Base-by-base conservation (phyloP, 1,140 invertebrate genomes). In the Drosophila virilis region DNA sequence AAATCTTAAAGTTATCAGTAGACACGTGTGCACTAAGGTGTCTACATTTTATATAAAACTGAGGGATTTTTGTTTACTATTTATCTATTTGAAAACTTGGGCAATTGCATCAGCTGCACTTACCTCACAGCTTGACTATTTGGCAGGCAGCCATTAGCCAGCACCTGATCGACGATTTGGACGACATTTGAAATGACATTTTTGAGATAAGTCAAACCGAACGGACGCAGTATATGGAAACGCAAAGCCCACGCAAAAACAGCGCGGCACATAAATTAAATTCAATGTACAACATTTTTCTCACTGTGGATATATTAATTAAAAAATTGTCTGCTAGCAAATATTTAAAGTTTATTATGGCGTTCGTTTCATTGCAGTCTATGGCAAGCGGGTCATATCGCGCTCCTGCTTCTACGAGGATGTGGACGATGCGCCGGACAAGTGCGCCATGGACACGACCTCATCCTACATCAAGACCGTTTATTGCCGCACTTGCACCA, bases 401-500 rank as follows among this genome's bases (percentile, higher is more conserved):
- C 91, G 92, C 17, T 92, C 91, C 55, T 92, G 92, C 32, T 92
- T 91, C 62, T 92, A 91, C 40, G 92, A 92, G 75, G 91, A 92
- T 60, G 59, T 91, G 12, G 90, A 90, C 55, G 91, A 92, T 55
- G 72, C 91, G 57, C 69, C 89, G 33, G 91, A 92, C 66, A 89
- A 89, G 54, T 92, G 92, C 57, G 79, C 81, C 40, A 90, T 83
- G 57, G 90, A 89, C 52, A 90, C 85, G 13, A 90, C 89, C 40
- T 92, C 92, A n/a, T 92, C 91, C 13, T 92, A 92, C 59, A 91
- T 92, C 12, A 92, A 92, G 74, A 92, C 91, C 38, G 71, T 91
- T 40, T 92, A 79, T 48, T 92, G 92, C 80, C 83, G 86, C 74
- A 92, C 92, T n/a, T 92, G 92, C 74, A 88, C 77, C 68, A 90